Base-by-base conservation (phyloP, 2,888 invertebrate species). In the Seira sanloemensis region DNA sequence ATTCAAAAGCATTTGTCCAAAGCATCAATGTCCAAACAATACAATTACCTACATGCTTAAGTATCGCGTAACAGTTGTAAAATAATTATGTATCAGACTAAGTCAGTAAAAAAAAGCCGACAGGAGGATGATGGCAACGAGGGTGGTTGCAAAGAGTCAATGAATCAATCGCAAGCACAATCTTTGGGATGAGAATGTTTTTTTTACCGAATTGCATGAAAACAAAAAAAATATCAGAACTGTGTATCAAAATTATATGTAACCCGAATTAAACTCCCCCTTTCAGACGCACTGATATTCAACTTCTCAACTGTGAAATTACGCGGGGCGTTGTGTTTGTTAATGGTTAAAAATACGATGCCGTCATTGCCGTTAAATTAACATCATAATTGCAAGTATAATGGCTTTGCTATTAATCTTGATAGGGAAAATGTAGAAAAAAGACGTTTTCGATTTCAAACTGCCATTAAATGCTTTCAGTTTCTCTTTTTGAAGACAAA, bases 361-460 rank as follows among this genome's bases (percentile, higher is more conserved):
- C 62, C 62, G 62, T 62, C 62, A 62, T 21, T 62, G 62, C 62
- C 62, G 62, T 62, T 62, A 62, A 62, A 62, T 62, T 62, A 62
- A 62, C 62, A 62, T 62, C 19, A 62, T 62, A 21, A 62, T 62
- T 23, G 23, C 9, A 62, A 62, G 19, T 19, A 62, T 62, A 62
- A 62, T 62, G 7, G 62, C 21, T 4, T 19, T 21, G 62, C 62
- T 2, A 23, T 62, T 62, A 21, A 62, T 21, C 12, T 21, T 62
- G 62, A 62, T 23, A 19, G n/a, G n/a, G n/a, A n/a, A 23, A 62
- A 62, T 23, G 19, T 21, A 2, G 23, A 2, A 23, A 62, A 62
- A 62, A 62, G 2, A 58, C 2, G 18, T 9, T 16, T 21, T 12
- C 62, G 62, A 18, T 18, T 37, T 50, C 50, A 62, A 2, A 21